Evolutionary conservation across 53 echinoderm and acorn worm genomes (phyloP).

Genomic region (Pentamera pediparva): DNA sequence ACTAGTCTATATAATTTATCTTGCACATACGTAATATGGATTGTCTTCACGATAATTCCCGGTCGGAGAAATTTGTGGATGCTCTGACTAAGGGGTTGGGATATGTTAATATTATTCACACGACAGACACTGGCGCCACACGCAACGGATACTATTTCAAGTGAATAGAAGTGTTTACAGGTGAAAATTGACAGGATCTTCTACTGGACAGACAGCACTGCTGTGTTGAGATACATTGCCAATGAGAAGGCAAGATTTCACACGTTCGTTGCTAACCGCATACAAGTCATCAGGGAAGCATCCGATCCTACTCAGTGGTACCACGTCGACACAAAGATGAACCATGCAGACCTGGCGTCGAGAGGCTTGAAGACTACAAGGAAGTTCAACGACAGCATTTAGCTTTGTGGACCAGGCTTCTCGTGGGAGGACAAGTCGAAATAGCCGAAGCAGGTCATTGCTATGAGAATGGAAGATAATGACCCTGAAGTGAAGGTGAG

Average conservation of each 20-base stretch:
- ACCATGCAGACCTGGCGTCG: conserved; percentile 48
- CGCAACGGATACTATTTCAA: too few species aligned
- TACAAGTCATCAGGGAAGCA: conserved; percentile 34
- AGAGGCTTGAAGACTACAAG: conserved; percentile 26
- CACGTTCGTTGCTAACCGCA: conserved; percentile 45
- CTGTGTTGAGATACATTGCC: conserved; percentile 46
- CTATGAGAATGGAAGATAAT: conserved; percentile 23
- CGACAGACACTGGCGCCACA: too few species aligned
- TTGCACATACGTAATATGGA: too few species aligned
- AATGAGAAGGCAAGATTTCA: conserved; percentile 31
- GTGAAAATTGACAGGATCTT: background rate
- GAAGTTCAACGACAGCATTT: conserved; percentile 39
- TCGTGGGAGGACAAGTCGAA: conserved; percentile 30
- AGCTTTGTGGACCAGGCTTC: conserved; percentile 43
- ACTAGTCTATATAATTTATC: too few species aligned
- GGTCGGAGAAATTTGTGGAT: too few species aligned
- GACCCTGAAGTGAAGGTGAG: conserved; percentile 45
- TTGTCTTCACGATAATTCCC: too few species aligned
- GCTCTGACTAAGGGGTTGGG: too few species aligned
- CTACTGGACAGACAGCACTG: conserved; percentile 42
- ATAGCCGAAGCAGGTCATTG: conserved; percentile 45
- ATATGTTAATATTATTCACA: too few species aligned
- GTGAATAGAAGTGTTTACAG: too few species aligned
- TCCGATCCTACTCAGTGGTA: conserved; percentile 38
- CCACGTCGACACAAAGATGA: conserved; percentile 37